phyloP scores from a whole-genome alignment of 2,888 invertebrate genomes.

The Drosophila recens region DNA sequence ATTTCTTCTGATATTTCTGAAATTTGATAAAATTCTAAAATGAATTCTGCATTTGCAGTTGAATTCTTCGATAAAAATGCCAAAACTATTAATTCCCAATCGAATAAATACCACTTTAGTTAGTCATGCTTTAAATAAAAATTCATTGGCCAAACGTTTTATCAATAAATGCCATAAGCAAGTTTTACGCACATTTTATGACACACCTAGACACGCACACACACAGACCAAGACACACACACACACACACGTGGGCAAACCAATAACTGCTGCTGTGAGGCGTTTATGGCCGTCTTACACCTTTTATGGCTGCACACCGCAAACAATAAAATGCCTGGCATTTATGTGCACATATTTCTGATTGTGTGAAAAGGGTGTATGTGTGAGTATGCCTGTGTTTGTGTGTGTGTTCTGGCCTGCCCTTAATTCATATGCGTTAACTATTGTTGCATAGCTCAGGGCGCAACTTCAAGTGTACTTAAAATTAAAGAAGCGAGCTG shows the following conservation, averaged over 20 bases:
- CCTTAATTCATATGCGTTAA: conserved; percentile 50
- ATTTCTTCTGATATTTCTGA: no score
- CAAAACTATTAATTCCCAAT: conserved; percentile 19
- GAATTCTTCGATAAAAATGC: neutral
- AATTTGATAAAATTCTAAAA: neutral
- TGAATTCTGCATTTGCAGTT: neutral
- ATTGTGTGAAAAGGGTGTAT: conserved; percentile 52
- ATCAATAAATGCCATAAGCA: conserved; percentile 78
- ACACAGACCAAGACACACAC: conserved; percentile 1
- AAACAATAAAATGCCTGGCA: conserved; percentile 75
- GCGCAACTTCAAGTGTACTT: conserved; percentile 32
- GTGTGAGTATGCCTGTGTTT: neutral
- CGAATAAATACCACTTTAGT: conserved; percentile 51
- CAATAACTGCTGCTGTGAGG: conserved; percentile 48
- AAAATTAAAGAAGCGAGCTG: conserved; percentile 49
- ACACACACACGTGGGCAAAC: neutral
- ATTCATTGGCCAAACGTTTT: conserved; percentile 77
- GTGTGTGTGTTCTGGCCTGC: conserved; percentile 5
- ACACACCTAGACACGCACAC: conserved; percentile 38
- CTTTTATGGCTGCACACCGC: conserved; percentile 66
- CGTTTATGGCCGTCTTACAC: conserved; percentile 73
- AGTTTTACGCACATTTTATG: conserved; percentile 80
- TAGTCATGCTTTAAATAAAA: conserved; percentile 63
- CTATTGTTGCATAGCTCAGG: conserved; percentile 55
- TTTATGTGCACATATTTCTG: conserved; percentile 76